Base-by-base conservation (phyloP, 2,113 vertebrate species). In the Probosciger aterrimus region DNA sequence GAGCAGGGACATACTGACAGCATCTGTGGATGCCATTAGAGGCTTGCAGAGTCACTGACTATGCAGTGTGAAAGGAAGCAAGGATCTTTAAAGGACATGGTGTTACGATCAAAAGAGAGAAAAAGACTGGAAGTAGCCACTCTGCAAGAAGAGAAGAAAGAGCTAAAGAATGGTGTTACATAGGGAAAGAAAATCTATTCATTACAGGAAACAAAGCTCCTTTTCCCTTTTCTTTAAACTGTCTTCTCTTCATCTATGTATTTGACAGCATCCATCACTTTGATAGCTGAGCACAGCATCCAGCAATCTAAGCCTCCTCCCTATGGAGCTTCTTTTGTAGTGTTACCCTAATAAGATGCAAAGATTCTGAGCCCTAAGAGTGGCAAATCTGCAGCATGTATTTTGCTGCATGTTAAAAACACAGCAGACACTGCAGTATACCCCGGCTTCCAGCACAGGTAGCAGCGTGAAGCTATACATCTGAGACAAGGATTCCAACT, bases 251-350 rank as follows among this genome's bases (percentile, higher is more conserved):
- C 93, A 86, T 76, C 73, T 82, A 23, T 60, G 37, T 80, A 93
- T 94, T 67, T 96, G 96, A 95, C 96, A 96, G 93, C 93, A 94
- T 80, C 92, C 90, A 93, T 96, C 95, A 96, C 53, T 90, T 91
- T 95, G 83, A 96, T 33, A 88, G 92, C 7, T 2, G 2, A 94
- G 92, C 88, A 95, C 74, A 92, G 95, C 88, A 92, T 78, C 79
- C 22, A 95, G 68, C 75, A 94, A 82, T 92, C 41, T 60, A 60
- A 69, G 80, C 71, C 47, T 86, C 88, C 57, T 96, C 92, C 88
- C 93, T 60, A 65, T 0, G 18, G 91, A 95, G 88, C 31, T 90
- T 91, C 92, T 96, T 97, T 96, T 97, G 65, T 92, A 88, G 82
- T 9, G 10, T 60, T 75, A 82, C 31, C 19, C 35, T 96, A 97